These are phyloP conservation scores for Kryptolebias ocellatus DNA, from an alignment of 2,797 vertebrate genomes.

Conservation along the genomic window DNA sequence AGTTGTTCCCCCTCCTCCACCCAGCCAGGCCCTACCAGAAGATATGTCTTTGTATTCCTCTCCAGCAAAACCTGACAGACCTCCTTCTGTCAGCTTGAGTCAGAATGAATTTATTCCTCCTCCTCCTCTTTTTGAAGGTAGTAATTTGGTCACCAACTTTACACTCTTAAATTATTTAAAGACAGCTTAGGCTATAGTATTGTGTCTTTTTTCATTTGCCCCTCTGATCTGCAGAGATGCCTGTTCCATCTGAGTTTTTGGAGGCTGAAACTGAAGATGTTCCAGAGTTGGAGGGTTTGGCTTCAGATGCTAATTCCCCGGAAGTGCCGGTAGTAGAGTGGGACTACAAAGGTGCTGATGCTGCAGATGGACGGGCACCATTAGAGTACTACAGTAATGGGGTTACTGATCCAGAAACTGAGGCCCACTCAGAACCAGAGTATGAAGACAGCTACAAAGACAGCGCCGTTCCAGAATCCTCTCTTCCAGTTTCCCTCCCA, in stretches of 20 bases:
- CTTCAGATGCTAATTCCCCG: slow-evolving; percentile 24
- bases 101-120: slow-evolving; percentile 30
- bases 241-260: slow-evolving; percentile 31
- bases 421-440: slow-evolving; percentile 4
- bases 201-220: not conserved
- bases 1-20: slow-evolving; percentile 63
- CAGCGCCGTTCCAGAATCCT: slow-evolving; percentile 12
- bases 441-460: slow-evolving; percentile 17
- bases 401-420: not conserved
- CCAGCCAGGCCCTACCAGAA: slow-evolving; percentile 70
- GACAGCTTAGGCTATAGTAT: not conserved
- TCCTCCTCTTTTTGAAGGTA: slow-evolving; percentile 17
- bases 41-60: slow-evolving; percentile 62
- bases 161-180: not conserved
- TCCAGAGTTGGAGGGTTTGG: slow-evolving; percentile 45
- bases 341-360: slow-evolving; percentile 14
- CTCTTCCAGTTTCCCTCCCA: slow-evolving; percentile 8
- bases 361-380: not conserved
- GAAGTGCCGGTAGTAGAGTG: slow-evolving; percentile 36
- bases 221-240: slow-evolving; percentile 25
- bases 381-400: slow-evolving; percentile 38
- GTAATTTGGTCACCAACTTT: slow-evolving; percentile 26
- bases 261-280: slow-evolving; percentile 27
- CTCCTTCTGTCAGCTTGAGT: slow-evolving; percentile 55
- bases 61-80: slow-evolving; percentile 79